Evolutionary conservation across 2,797 vertebrate genomes (phyloP).

Genomic region (Parauchenoglanis punctatus): DNA sequence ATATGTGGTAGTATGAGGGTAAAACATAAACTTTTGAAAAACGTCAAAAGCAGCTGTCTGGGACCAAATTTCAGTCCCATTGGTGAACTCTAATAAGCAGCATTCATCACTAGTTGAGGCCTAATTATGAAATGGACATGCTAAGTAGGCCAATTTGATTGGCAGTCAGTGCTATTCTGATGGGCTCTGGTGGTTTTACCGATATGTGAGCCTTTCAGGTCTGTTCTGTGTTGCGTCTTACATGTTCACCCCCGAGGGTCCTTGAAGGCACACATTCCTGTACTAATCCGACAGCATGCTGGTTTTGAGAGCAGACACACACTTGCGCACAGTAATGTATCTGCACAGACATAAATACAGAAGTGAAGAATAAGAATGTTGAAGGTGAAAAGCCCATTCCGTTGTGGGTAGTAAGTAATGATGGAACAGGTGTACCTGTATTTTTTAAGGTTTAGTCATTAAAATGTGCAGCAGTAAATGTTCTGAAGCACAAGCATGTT

Average conservation of each 20-base stretch:
- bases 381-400: conserved; percentile 11
- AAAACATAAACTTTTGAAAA: background rate
- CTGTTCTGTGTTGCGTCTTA: conserved; percentile 65
- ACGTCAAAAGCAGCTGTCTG: background rate
- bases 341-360: background rate
- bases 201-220: conserved; percentile 46
- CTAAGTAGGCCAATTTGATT: conserved; percentile 31
- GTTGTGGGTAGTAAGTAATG: conserved; percentile 1
- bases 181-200: conserved; percentile 37
- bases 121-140: conserved; percentile 31
- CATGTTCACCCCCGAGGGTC: conserved; percentile 25
- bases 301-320: conserved; percentile 59
- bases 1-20: background rate
- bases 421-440: conserved; percentile 27
- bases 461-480: conserved; percentile 38
- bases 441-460: conserved; percentile 31
- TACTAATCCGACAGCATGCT: conserved; percentile 63
- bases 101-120: conserved; percentile 26
- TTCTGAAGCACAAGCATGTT: conserved; percentile 49
- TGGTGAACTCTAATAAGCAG: conserved; percentile 6
- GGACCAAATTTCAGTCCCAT: background rate
- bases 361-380: conserved; percentile 5
- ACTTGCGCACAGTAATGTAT: conserved; percentile 62
- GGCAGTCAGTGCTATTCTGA: conserved; percentile 15
- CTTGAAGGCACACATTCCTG: conserved; percentile 21